Conservation (phyloP, 1,140 invertebrate genomes). For the Drosophila ohnishii region DNA sequence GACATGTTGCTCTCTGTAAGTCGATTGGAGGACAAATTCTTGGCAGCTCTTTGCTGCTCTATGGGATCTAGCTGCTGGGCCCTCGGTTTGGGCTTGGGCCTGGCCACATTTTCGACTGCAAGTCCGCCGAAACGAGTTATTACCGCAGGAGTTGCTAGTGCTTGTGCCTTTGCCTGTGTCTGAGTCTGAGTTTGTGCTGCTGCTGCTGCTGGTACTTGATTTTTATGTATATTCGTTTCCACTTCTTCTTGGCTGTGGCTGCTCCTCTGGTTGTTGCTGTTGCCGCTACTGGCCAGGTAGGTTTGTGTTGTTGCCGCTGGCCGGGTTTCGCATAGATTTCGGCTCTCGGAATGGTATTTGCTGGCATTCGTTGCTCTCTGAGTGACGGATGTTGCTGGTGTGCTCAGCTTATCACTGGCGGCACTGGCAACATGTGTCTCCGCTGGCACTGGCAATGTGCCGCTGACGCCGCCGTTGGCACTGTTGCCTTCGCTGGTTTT, state of each 20-base stretch:
- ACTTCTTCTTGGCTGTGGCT: slow-evolving; percentile 53
- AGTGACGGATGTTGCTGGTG: slow-evolving; percentile 37
- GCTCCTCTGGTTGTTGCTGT: slow-evolving; percentile 34
- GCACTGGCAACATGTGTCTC: slow-evolving; percentile 42
- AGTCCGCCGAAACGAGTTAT: slow-evolving; percentile 75
- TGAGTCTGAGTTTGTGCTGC: slow-evolving; percentile 38
- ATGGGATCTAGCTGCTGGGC: slow-evolving; percentile 54
- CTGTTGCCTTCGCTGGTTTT: slow-evolving; percentile 42
- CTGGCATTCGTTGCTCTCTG: slow-evolving; percentile 50
- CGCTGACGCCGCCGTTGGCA: slow-evolving; percentile 24
- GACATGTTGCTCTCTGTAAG: slow-evolving; percentile 57
- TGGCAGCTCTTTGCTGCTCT: slow-evolving; percentile 44
- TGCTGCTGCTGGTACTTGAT: slow-evolving; percentile 72
- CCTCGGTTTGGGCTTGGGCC: slow-evolving; percentile 54
- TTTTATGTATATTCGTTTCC: slow-evolving; percentile 81
- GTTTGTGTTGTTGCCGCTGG: slow-evolving; percentile 68
- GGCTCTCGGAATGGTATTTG: slow-evolving; percentile 62
- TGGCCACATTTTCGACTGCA: slow-evolving; percentile 83
- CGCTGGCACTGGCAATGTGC: slow-evolving; percentile 45
- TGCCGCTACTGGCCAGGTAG: slow-evolving; percentile 73
- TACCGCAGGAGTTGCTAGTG: slow-evolving; percentile 64
- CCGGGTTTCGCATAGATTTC: slow-evolving; percentile 75
- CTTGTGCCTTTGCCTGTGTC: slow-evolving; percentile 16
- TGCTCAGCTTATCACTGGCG: slow-evolving; percentile 41
- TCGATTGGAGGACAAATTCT: slow-evolving; percentile 67